Conservation (phyloP, 2,113 vertebrate genomes). For the Uropsilus gracilis region DNA sequence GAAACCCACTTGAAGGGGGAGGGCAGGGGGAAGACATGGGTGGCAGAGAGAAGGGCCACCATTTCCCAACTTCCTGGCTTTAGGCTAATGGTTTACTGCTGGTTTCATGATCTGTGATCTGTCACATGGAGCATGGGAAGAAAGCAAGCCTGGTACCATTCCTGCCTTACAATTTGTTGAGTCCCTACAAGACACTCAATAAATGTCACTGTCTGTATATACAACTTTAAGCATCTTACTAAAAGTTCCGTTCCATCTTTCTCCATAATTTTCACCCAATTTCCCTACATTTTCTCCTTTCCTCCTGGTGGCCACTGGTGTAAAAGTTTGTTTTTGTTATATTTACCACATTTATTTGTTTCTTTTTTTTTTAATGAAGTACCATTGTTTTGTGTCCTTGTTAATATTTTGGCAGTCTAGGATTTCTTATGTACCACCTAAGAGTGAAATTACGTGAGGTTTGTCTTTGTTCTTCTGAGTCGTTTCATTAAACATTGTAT, state of each 20-base stretch:
- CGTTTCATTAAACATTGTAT: neutral
- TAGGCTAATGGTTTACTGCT: neutral
- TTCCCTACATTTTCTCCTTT: too few relatives aligned
- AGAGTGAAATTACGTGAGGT: neutral
- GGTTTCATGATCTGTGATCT: neutral
- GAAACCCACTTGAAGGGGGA: neutral
- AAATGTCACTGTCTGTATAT: neutral
- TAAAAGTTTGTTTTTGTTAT: too few relatives aligned
- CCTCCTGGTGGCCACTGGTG: too few relatives aligned
- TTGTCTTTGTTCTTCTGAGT: neutral
- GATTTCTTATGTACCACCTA: neutral
- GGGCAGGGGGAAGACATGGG: neutral
- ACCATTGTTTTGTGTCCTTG: too few relatives aligned
- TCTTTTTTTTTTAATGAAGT: too few relatives aligned
- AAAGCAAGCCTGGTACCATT: neutral
- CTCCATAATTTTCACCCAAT: too few relatives aligned
- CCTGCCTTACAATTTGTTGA: too few relatives aligned
- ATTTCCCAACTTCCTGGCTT: neutral
- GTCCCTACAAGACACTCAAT: neutral
- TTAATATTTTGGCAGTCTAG: too few relatives aligned
- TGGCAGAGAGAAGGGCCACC: neutral
- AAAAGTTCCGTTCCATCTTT: too few relatives aligned
- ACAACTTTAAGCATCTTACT: too few relatives aligned
- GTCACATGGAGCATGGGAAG: neutral
- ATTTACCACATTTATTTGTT: neutral